Conservation (phyloP, 2,797 vertebrate genomes). For the Typhlichthys eigenmanni region DNA sequence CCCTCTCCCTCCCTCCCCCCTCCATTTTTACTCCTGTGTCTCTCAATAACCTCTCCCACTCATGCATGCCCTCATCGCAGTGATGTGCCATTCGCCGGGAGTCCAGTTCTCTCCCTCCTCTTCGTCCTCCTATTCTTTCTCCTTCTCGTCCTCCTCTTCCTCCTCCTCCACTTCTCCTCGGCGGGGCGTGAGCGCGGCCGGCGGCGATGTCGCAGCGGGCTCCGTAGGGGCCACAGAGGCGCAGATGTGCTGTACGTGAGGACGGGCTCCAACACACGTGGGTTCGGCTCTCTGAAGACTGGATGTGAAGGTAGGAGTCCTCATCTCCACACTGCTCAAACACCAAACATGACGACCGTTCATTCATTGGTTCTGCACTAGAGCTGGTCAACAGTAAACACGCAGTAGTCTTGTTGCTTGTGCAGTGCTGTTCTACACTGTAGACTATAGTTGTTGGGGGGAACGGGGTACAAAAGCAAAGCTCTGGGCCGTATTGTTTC, state of each 20-base stretch:
- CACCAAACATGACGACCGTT: neutral
- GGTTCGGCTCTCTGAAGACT: slow-evolving; percentile 31
- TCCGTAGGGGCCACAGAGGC: slow-evolving; percentile 21
- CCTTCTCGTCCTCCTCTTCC: slow-evolving; percentile 30
- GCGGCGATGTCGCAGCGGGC: slow-evolving; percentile 32
- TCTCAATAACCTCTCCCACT: slow-evolving; percentile 24
- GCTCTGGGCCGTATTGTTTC: slow-evolving; percentile 10
- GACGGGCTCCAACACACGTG: slow-evolving; percentile 15
- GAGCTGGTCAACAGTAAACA: slow-evolving; percentile 1
- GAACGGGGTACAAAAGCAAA: neutral
- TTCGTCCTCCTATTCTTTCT: slow-evolving; percentile 23
- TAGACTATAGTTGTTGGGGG: slow-evolving; percentile 14
- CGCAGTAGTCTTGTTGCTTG: slow-evolving; percentile 14
- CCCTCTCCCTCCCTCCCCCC: slow-evolving; percentile 7
- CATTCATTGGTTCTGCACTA: neutral
- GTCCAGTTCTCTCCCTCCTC: slow-evolving; percentile 35
- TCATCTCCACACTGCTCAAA: neutral
- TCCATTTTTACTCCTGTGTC: slow-evolving; percentile 19
- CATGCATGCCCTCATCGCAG: slow-evolving; percentile 45
- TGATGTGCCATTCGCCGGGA: slow-evolving; percentile 61
- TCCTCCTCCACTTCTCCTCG: slow-evolving; percentile 12
- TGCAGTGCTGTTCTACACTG: slow-evolving; percentile 16
- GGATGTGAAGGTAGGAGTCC: slow-evolving; percentile 57
- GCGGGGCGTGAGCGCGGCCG: slow-evolving; percentile 19
- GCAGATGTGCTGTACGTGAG: neutral